Base-by-base conservation (phyloP, 2,797 vertebrate species). In the Gephyroberyx darwinii region DNA sequence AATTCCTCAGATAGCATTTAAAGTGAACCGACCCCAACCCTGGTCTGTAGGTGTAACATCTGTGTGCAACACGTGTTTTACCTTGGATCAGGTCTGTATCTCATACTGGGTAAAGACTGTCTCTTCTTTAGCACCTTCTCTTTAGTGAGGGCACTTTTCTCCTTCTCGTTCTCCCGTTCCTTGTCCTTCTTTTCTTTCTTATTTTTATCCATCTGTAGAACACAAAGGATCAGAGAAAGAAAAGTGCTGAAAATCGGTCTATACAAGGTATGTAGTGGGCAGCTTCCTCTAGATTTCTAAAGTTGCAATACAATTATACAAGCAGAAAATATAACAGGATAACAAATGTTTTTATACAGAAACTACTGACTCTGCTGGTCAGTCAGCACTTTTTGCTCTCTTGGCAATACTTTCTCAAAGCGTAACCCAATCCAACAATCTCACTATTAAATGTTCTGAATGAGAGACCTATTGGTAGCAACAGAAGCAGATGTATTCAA, bases 101-200 rank as follows among this genome's bases (percentile, higher is more conserved):
- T 93, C 84, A 91, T 93, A 0, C 93, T 90, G 0, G 97, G 96
- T 69, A 96, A 84, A 0, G 95, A 94, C 87, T 95, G 96, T 77
- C 96, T 94, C 90, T 98, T 98, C 90, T 96, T 96, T 57, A 97
- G 88, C 80, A 94, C 93, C 75, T 94, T 96, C 71, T 97, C 96
- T 1, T 96, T 95, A 63, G 91, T 92, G 68, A 98, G 92, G 66
- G 96, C 95, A 0, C 88, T 96, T 86, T 95, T 98, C 87, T 98
- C 98, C 84, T 96, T 97, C 83, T 96, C 96, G 0, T 99, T 99
- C 87, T 99, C 96, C 66, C 96, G 88, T 51, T 99, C 97, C 79
- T 99, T 99, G 89, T 98, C 97, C 75, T 94, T 97, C 92, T 98
- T 99, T 85, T 98, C 96, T 81, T 98, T 98, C 87, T 95, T 98